Evolutionary conservation across 2,797 vertebrate genomes (phyloP), one percentile per base, ranked within the genome.

Genomic region (Geotria australis): DNA sequence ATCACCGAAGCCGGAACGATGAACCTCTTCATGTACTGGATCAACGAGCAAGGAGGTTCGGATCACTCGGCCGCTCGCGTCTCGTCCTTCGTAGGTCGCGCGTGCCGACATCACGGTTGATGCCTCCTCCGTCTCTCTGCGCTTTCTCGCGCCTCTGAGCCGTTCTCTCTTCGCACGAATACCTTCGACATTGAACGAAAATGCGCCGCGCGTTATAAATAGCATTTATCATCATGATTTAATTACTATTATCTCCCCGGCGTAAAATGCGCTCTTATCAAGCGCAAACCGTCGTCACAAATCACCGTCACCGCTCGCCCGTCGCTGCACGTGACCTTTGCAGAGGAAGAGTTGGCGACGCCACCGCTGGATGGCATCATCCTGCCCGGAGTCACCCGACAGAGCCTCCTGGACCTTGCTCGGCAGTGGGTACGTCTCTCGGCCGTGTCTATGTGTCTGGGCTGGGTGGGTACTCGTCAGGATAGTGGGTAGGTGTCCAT

Each of bases 1-100:
- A 76, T 89, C 71, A 88, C 83, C 0, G 84, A 89, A 68, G 81
- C 80, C 11, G 83, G 83, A 53, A 89, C 81, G 69, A 89, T 89
- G 83, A 89, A 89, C 69, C 76, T 89, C 70, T 89, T 89, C 67
- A 47, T 86, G 70, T 82, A 75, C 73, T 84, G 80, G 84, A 82
- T 71, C 63, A 72, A 76, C 1, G 60, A 76, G 57, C 65, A 75
- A 1, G 81, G 83, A 68, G 82, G 84, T 84, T 64, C 64, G 72
- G 38, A 7, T 6, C 3, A 9, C 24, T 38, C 1, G 24, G 48
- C 6, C 1, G 14, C 13, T 2, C 1, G 3, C 47, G 38, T 51
- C 13, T 48, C 14, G 1, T 2, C 11, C 53, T 46, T 9, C 2
- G 56, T 47, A 1, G 47, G 64, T 59, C 60, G 62, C 59, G 59